phyloP scores from a whole-genome alignment of 2,797 vertebrate genomes.

The Silurus aristotelis region DNA sequence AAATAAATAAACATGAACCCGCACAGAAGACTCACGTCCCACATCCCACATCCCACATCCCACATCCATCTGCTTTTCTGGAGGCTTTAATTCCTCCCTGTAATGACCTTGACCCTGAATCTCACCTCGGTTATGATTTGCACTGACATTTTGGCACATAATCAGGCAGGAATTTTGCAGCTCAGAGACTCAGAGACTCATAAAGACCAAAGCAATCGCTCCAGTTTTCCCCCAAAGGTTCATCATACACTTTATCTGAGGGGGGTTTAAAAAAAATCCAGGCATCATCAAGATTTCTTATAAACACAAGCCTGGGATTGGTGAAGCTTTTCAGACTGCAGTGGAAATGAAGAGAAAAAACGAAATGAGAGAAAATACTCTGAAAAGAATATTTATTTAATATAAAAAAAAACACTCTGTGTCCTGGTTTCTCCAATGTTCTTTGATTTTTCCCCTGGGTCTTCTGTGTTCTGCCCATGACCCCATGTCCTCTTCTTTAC shows the following conservation, averaged over 20 bases:
- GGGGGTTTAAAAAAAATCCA: background rate
- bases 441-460: no score
- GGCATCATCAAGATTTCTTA: background rate
- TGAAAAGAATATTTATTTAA: background rate
- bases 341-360: background rate
- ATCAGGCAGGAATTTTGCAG: conserved; percentile 28
- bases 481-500: no score
- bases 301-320: background rate
- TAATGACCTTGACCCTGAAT: conserved; percentile 46
- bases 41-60: background rate
- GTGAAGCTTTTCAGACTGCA: background rate
- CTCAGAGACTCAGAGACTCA: conserved; percentile 23
- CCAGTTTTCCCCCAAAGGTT: conserved; percentile 21
- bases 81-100: conserved; percentile 8
- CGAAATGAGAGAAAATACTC: no score
- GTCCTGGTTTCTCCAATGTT: no score
- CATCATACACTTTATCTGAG: background rate
- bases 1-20: background rate
- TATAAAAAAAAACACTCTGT: no score
- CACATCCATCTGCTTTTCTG: background rate
- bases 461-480: no score
- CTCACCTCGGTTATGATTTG: conserved; percentile 31
- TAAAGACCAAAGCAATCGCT: conserved; percentile 36
- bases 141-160: conserved; percentile 40
- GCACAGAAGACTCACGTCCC: background rate